Evolutionary conservation across 2,888 invertebrate genomes (phyloP), one percentile per base, ranked within the genome.

Genomic region (Drosophila niveifrons): DNA sequence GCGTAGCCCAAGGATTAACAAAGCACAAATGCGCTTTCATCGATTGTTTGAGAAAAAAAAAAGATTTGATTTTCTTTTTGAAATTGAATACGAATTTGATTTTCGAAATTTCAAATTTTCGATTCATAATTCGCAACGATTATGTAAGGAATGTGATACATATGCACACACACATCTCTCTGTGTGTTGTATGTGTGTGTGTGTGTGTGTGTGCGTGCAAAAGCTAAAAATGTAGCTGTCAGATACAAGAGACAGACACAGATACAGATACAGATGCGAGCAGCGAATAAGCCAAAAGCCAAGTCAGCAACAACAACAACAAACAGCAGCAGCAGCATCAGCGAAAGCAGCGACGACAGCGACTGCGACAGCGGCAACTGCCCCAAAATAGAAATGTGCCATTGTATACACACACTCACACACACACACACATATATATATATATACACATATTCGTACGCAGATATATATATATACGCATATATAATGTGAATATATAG

Each of bases 301-400:
- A 75, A 59, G 29, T 57, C 43, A 50, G 23, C 64, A 44, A 10
- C 48, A 51, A 13, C 48, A 51, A 7, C 51, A 28, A 11, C n/a
- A n/a, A n/a, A n/a, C n/a, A n/a, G n/a, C n/a, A n/a, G n/a, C n/a
- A n/a, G n/a, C n/a, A n/a, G n/a, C n/a, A n/a, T n/a, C n/a, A n/a
- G n/a, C 39, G 41, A 3, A 39, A 55, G 23, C 46, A 58, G 18
- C 48, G 44, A 11, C 63, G 28, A n/a, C 23, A 23, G 15, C 51
- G 47, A 10, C 57, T 31, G 15, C 29, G 43, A 23, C 56, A 65
- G 53, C 56, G 58, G 53, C 46, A 55, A 63, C 67, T 36, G 73
- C 51, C 68, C 79, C 66, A 68, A 82, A 82, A 82, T 82, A 82
- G 82, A 82, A 72, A 72, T 66, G 61, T 75, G 59, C 72, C 72